Evolutionary conservation across 2,113 vertebrate species (phyloP), one percentile per base, ranked within the genome.

Genomic region (Sinocyclocheilus anshuiensis): DNA sequence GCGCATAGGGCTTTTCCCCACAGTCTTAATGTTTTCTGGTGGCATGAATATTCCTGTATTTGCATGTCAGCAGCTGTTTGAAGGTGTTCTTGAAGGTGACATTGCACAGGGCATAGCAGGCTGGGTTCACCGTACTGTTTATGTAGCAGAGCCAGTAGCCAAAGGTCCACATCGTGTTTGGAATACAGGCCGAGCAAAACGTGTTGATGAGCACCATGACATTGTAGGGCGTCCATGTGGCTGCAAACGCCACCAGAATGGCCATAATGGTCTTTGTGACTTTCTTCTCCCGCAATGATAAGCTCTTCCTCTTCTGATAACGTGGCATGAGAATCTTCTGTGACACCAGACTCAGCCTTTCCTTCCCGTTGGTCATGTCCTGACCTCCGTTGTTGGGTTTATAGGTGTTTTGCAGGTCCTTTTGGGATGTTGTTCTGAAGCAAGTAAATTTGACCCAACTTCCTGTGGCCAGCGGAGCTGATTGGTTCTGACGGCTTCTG

Each of bases 191-290:
- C 29, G 95, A 88, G 78, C 97, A 99, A 94, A 99, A 99, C 61
- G 97, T 97, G 91, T 97, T 98, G 91, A 99, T 97, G 90, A 99
- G 95, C 87, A 99, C 98, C 97, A 99, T 99, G 88, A 99, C 97
- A 0, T 99, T 99, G 92, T 99, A 99, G 0, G 98, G 98, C 0
- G 97, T 97, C 98, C 98, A 99, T 0, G 98, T 99, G 90, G 94
- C 94, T 7, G 94, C 94, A 74, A 95, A 95, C 0, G 92, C 93
- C n/a, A 95, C 91, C 84, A 95, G 91, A 83, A 99, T 99, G 85
- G 98, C 98, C 95, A 98, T 95, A 92, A 99, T 99, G 79, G 98
- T 99, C 90, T 97, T 96, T 1, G 98, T 99, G 81, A 99, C 98
- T 90, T 99, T 99, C 92, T 95, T 99, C 90, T 99, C 98, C 87